Conservation (phyloP, 53 echinoderm and acorn worm species). For the Stichopus horrens region DNA sequence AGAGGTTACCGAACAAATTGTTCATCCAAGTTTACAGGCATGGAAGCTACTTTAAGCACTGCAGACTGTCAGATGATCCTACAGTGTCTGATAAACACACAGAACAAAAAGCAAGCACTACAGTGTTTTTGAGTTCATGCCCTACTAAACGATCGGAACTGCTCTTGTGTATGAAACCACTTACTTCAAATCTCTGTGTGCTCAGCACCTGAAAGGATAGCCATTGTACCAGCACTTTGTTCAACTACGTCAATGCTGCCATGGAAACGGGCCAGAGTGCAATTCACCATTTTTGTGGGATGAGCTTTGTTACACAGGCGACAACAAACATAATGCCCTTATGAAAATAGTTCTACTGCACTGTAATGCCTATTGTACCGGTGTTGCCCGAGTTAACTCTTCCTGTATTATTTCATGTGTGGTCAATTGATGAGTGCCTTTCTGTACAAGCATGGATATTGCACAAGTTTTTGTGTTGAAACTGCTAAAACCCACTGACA, state of each 20-base stretch:
- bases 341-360: neutral
- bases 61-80: too few relatives aligned
- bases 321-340: neutral
- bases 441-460: too few relatives aligned
- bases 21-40: too few relatives aligned
- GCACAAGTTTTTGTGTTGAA: too few relatives aligned
- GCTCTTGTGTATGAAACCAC: constrained; percentile 26
- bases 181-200: constrained; percentile 30
- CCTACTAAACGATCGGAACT: neutral
- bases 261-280: constrained; percentile 43
- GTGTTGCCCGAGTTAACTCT: neutral
- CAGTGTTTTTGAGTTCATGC: constrained; percentile 16
- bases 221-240: constrained; percentile 40
- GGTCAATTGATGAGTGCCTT: neutral
- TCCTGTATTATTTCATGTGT: neutral
- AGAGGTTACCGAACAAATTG: too few relatives aligned
- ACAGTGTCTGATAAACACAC: too few relatives aligned
- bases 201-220: constrained; percentile 32
- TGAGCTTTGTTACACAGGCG: constrained; percentile 8
- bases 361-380: neutral
- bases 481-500: too few relatives aligned
- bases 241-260: constrained; percentile 42
- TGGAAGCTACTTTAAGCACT: too few relatives aligned
- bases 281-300: constrained; percentile 3
- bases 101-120: neutral